These are phyloP conservation scores for Plagodis dolabraria DNA, from an alignment of 2,888 invertebrate genomes.

Conservation along the genomic window DNA sequence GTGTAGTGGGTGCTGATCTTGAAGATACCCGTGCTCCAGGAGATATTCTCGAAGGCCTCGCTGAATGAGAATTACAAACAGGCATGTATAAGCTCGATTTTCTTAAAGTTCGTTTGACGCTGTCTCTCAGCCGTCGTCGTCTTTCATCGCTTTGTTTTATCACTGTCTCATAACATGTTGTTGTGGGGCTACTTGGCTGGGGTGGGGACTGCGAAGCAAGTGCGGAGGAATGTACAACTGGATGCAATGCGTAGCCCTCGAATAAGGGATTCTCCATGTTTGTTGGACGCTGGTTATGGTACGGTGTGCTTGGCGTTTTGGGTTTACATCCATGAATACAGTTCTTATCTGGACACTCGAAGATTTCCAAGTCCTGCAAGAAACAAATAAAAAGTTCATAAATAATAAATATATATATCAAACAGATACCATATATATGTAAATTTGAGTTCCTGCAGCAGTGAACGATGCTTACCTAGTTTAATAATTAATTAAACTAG, in stretches of 20 bases:
- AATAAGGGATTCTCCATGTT: conserved; percentile 43
- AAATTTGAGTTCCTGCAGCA: too few species aligned
- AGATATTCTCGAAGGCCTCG: conserved; percentile 64
- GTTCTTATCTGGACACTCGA: conserved; percentile 70
- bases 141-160: conserved; percentile 85
- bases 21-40: conserved; percentile 87
- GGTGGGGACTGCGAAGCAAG: conserved; percentile 87
- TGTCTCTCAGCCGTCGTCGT: conserved; percentile 70
- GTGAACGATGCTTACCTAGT: too few species aligned
- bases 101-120: conserved; percentile 67
- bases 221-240: conserved; percentile 55
- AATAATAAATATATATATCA: background rate
- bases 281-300: conserved; percentile 56
- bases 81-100: conserved; percentile 90
- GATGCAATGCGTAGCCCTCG: conserved; percentile 62
- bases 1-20: conserved; percentile 92
- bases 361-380: conserved; percentile 64
- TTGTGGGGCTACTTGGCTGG: conserved; percentile 92
- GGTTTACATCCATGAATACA: conserved; percentile 57
- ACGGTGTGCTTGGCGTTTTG: conserved; percentile 68
- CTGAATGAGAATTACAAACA: conserved; percentile 71
- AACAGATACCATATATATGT: background rate
- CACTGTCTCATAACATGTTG: conserved; percentile 89
- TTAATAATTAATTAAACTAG: too few species aligned
- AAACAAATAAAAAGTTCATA: background rate